Percentiles rank a stretch among this genome's conserved stretches.
phyloP scores from a whole-genome alignment of 2,888 invertebrate species.

The Isoperla grammatica region DNA sequence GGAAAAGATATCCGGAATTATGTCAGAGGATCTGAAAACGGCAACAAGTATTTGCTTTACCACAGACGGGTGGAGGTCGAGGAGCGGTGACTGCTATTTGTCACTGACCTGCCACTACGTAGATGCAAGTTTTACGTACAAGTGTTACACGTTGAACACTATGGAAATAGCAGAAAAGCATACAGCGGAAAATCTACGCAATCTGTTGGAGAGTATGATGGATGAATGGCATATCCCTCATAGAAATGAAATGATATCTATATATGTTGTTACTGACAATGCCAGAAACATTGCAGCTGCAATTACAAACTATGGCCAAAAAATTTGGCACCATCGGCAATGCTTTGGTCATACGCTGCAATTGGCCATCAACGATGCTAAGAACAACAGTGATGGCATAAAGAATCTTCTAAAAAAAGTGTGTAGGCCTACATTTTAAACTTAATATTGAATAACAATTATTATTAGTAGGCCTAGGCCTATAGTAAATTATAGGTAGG shows the following conservation, averaged over 20 bases:
- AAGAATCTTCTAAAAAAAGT: slow-evolving; percentile 1
- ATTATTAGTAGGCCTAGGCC: too few species aligned
- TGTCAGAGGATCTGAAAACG: not conserved
- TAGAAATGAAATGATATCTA: not conserved
- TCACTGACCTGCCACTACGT: slow-evolving; percentile 9
- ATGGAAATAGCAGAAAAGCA: not conserved
- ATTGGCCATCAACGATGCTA: not conserved
- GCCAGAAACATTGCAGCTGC: slow-evolving; percentile 7
- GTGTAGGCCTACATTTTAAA: too few species aligned
- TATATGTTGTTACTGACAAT: slow-evolving; percentile 11
- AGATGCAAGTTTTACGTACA: not conserved
- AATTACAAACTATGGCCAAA: not conserved
- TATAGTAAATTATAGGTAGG: too few species aligned
- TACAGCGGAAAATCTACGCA: slow-evolving; percentile 5
- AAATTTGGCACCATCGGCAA: not conserved
- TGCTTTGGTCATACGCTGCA: slow-evolving; percentile 8
- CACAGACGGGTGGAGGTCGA: slow-evolving; percentile 9
- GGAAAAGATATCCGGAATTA: not conserved
- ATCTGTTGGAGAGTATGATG: not conserved
- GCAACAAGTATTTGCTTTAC: not conserved
- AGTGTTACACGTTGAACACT: not conserved
- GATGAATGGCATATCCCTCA: slow-evolving; percentile 10
- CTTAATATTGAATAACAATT: too few species aligned
- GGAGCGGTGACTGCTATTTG: slow-evolving; percentile 6
- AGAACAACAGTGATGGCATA: not conserved